Evolutionary conservation across 1,140 invertebrate genomes (phyloP).

Genomic region (Tetranychus cinnabarinus): DNA sequence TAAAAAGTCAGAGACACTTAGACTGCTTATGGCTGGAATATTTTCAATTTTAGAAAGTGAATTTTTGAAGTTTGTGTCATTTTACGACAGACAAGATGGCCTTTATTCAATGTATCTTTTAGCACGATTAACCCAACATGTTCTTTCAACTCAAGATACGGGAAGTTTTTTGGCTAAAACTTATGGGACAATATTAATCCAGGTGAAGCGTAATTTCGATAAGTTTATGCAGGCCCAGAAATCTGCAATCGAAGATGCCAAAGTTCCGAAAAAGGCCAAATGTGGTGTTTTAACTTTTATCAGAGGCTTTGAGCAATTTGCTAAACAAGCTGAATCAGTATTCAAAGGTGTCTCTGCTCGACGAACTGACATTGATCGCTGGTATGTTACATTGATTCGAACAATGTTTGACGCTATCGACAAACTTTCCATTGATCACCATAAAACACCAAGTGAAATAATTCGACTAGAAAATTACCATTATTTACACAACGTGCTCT

Average conservation of each 20-base stretch:
- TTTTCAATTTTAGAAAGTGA: slow-evolving; percentile 66
- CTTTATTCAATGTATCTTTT: slow-evolving; percentile 78
- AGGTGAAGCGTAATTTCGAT: slow-evolving; percentile 86
- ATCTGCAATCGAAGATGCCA: slow-evolving; percentile 51
- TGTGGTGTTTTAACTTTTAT: slow-evolving; percentile 80
- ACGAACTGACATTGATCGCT: slow-evolving; percentile 83
- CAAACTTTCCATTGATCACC: slow-evolving; percentile 54
- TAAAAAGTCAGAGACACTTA: slow-evolving; percentile 17
- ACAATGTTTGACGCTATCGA: slow-evolving; percentile 68
- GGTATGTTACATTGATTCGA: slow-evolving; percentile 59
- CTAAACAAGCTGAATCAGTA: slow-evolving; percentile 56
- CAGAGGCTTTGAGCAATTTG: slow-evolving; percentile 72
- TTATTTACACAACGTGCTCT: slow-evolving; percentile 62
- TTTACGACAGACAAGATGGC: slow-evolving; percentile 62
- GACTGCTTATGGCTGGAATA: slow-evolving; percentile 51
- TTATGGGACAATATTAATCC: slow-evolving; percentile 60
- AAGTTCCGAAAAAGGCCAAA: slow-evolving; percentile 41
- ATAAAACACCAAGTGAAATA: slow-evolving; percentile 78
- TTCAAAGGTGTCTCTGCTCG: slow-evolving; percentile 56
- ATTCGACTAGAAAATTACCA: slow-evolving; percentile 83
- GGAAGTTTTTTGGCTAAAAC: slow-evolving; percentile 69
- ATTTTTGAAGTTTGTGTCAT: slow-evolving; percentile 52
- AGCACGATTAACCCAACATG: slow-evolving; percentile 63
- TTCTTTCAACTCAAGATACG: slow-evolving; percentile 65
- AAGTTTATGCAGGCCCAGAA: slow-evolving; percentile 69